phyloP scores from a whole-genome alignment of 2,888 invertebrate genomes.

The Agriopis leucophaearia region DNA sequence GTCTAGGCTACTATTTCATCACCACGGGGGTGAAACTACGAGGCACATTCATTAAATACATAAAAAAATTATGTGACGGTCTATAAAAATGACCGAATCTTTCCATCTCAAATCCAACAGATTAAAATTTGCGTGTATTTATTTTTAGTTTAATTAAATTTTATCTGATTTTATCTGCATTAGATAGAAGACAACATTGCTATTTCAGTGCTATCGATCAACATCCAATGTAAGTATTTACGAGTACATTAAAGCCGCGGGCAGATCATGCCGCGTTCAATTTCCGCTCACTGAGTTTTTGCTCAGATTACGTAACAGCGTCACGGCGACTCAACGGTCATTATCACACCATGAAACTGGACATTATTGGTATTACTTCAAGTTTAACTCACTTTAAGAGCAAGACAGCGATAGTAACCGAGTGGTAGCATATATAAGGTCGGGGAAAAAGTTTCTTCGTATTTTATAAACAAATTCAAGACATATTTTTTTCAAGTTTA shows the following conservation, averaged over 20 bases:
- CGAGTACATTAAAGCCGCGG: slow-evolving; percentile 18
- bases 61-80: too few relatives aligned
- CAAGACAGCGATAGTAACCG: too few relatives aligned
- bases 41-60: too few relatives aligned
- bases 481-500: too few relatives aligned
- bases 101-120: not conserved
- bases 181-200: slow-evolving; percentile 7
- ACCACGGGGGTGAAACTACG: too few relatives aligned
- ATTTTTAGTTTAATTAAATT: slow-evolving; percentile 1
- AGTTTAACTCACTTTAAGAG: too few relatives aligned
- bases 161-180: slow-evolving; percentile 9
- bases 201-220: slow-evolving; percentile 27
- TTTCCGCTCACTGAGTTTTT: slow-evolving; percentile 50
- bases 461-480: too few relatives aligned
- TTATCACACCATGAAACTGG: slow-evolving; percentile 36
- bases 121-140: not conserved
- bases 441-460: too few relatives aligned
- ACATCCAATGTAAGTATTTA: slow-evolving; percentile 28
- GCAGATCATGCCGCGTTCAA: slow-evolving; percentile 37
- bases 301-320: slow-evolving; percentile 49
- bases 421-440: too few relatives aligned
- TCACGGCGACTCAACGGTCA: slow-evolving; percentile 45
- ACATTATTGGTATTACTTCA: slow-evolving; percentile 8
- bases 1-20: too few relatives aligned
- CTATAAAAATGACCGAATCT: not conserved